Conservation (phyloP, 2,888 invertebrate genomes). For the Abrostola tripartita region DNA sequence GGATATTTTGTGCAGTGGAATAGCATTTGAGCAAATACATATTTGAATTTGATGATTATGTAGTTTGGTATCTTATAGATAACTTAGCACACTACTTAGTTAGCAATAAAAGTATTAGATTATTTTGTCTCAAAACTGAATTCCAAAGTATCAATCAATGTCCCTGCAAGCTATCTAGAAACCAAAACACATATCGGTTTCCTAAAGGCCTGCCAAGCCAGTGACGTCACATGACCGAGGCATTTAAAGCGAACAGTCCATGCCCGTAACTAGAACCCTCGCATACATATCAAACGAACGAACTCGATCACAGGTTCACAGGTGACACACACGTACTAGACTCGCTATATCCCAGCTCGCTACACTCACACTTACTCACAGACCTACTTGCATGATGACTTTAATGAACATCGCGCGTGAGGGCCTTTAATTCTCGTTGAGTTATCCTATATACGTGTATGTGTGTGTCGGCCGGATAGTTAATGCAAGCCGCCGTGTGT, state of each 20-base stretch:
- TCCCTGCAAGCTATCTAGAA: not conserved
- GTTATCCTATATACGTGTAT: not conserved
- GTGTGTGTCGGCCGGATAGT: not conserved
- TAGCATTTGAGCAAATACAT: no score
- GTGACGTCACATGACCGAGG: not conserved
- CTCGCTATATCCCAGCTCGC: not conserved
- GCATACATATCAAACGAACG: slow-evolving; percentile 1
- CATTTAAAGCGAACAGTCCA: not conserved
- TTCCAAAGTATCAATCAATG: not conserved
- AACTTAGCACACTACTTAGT: no score
- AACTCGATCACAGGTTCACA: slow-evolving; percentile 1
- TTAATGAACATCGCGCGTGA: not conserved
- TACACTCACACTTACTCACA: not conserved
- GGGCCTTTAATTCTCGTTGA: not conserved
- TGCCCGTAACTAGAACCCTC: not conserved
- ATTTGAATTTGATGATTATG: no score
- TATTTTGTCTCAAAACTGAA: no score
- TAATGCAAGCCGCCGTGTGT: not conserved
- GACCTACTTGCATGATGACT: not conserved
- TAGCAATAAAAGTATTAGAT: no score
- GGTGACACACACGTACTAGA: not conserved
- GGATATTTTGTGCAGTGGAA: no score
- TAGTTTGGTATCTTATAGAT: no score
- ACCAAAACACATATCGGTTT: not conserved
- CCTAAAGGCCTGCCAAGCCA: not conserved